Conservation (phyloP, 2,113 vertebrate genomes). For the Odocoileus virginianus region DNA sequence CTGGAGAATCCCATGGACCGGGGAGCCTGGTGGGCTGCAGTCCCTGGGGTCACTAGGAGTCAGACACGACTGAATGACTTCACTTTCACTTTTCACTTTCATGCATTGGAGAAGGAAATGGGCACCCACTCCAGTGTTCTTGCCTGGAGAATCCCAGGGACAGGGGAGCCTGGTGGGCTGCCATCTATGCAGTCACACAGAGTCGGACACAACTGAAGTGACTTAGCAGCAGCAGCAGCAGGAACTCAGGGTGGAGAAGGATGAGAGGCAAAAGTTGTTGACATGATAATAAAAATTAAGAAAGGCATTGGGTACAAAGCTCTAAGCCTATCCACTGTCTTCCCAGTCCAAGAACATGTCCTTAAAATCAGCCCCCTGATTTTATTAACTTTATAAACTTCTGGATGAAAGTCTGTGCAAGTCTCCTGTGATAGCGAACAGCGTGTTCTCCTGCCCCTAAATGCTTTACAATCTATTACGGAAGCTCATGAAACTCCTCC, state of each 20-base stretch:
- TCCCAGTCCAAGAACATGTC: not conserved
- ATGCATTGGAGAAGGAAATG: too few species aligned
- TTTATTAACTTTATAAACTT: not conserved
- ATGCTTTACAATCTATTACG: not conserved
- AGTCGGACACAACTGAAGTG: too few species aligned
- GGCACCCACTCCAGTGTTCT: too few species aligned
- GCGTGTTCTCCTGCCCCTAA: not conserved
- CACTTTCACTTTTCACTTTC: too few species aligned
- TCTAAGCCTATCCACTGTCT: not conserved
- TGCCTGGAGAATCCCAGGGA: too few species aligned
- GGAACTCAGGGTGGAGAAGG: not conserved
- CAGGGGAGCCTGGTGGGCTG: too few species aligned
- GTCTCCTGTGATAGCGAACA: not conserved
- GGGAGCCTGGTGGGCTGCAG: too few species aligned
- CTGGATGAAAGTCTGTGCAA: not conserved
- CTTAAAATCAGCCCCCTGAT: not conserved
- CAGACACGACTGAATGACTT: too few species aligned
- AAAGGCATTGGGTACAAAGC: not conserved
- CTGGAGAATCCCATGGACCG: too few species aligned
- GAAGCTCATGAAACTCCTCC: not conserved
- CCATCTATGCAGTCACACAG: too few species aligned
- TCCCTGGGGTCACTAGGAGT: too few species aligned
- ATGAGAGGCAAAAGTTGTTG: not conserved
- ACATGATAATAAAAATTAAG: not conserved
- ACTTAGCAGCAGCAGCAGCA: too few species aligned